phyloP scores from a whole-genome alignment of 2,888 invertebrate species.

The Thera britannica region DNA sequence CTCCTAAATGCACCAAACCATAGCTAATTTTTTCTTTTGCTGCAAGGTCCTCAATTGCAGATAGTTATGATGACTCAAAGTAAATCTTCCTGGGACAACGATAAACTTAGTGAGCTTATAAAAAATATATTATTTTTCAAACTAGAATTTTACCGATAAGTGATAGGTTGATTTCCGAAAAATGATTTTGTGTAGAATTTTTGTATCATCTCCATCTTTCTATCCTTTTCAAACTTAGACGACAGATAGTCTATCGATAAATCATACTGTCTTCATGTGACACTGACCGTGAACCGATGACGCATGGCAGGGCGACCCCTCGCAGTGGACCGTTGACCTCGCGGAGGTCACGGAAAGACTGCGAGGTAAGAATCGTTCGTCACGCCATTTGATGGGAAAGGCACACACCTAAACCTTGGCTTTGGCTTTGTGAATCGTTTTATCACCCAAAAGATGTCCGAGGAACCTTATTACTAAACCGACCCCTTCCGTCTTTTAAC shows the following conservation, averaged over 20 bases:
- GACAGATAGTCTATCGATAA: constrained; percentile 9
- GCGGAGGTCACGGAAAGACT: constrained; percentile 22
- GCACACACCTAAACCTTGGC: not conserved
- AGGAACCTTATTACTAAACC: not conserved
- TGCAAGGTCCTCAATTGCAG: too few relatives aligned
- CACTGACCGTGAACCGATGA: constrained; percentile 31
- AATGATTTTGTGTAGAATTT: not conserved
- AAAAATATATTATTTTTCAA: too few relatives aligned
- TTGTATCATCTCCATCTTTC: not conserved
- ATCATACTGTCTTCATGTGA: constrained; percentile 4
- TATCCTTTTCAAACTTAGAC: not conserved
- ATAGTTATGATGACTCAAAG: too few relatives aligned
- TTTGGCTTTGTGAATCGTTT: not conserved
- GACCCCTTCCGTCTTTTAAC: not conserved
- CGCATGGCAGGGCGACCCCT: constrained; percentile 13
- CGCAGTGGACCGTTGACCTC: constrained; percentile 28
- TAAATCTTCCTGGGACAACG: too few relatives aligned
- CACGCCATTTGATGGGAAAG: constrained; percentile 1
- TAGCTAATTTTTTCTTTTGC: too few relatives aligned
- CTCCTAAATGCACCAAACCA: too few relatives aligned
- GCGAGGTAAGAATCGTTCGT: constrained; percentile 1
- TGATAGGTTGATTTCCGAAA: not conserved
- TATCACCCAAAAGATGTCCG: not conserved
- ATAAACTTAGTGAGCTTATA: too few relatives aligned
- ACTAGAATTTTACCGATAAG: too few relatives aligned